A percentile compares a stretch with the other conserved stretches of the same genome.
phyloP scores from a whole-genome alignment of 1,140 invertebrate genomes.

The Eumeta japonica region DNA sequence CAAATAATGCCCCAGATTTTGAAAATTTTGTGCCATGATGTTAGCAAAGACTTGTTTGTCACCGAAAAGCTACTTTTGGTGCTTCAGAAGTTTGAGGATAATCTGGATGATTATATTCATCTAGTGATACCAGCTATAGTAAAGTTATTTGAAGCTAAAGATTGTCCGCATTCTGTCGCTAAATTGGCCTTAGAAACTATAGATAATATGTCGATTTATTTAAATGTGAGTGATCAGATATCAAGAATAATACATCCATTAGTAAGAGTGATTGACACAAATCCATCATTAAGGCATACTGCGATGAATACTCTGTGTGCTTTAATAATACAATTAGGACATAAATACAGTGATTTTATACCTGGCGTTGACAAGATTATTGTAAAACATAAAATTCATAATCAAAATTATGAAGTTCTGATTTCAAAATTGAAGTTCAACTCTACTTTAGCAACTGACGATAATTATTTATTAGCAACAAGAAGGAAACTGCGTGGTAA shows the following conservation, averaged over 20 bases:
- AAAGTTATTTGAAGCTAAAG: slow-evolving; percentile 77
- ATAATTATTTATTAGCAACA: slow-evolving; percentile 63
- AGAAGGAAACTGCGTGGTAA: slow-evolving; percentile 39
- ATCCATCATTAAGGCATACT: slow-evolving; percentile 70
- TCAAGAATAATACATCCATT: slow-evolving; percentile 91
- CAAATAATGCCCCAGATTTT: slow-evolving; percentile 94
- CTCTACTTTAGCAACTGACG: slow-evolving; percentile 68
- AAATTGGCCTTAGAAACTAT: slow-evolving; percentile 86
- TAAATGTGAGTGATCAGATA: slow-evolving; percentile 90
- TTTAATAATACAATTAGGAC: slow-evolving; percentile 82
- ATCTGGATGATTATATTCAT: slow-evolving; percentile 93
- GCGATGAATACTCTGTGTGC: slow-evolving; percentile 92
- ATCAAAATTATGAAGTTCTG: slow-evolving; percentile 78
- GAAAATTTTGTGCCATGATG: slow-evolving; percentile 86
- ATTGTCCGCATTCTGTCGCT: slow-evolving; percentile 76
- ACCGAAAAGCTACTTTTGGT: slow-evolving; percentile 83
- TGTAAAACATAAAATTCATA: slow-evolving; percentile 78
- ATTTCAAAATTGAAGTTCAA: slow-evolving; percentile 70
- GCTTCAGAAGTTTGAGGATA: slow-evolving; percentile 91
- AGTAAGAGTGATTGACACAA: slow-evolving; percentile 78
- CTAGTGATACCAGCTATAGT: slow-evolving; percentile 92
- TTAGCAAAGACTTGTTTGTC: slow-evolving; percentile 78
- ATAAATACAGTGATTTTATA: slow-evolving; percentile 90
- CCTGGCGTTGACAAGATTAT: slow-evolving; percentile 85
- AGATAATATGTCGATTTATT: slow-evolving; percentile 80